A percentile compares a stretch with the other conserved stretches of the same genome.
Evolutionary conservation across 30 jellyfish, hydroid and myxozoan species (phyloP).

Genomic region (Pseudorhiza aurosa): DNA sequence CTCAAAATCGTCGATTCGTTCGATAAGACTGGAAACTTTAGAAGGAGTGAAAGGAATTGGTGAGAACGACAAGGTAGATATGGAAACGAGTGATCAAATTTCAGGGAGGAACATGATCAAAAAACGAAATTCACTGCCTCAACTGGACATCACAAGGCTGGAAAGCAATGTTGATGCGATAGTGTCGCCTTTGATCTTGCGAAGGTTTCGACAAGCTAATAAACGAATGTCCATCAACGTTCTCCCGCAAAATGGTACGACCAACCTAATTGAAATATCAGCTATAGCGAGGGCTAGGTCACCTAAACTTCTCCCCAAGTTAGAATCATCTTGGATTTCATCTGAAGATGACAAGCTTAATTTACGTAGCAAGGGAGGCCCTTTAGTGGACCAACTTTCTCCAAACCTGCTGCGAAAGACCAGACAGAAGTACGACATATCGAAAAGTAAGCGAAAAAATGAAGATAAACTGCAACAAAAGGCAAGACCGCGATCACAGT

Average conservation of each 20-base stretch:
- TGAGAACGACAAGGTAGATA: background rate
- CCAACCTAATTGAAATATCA: background rate
- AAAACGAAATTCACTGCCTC: background rate
- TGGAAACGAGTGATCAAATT: background rate
- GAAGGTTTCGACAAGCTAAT: background rate
- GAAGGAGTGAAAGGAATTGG: background rate
- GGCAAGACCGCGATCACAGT: slow-evolving; percentile 24
- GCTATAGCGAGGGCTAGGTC: background rate
- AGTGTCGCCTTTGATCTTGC: slow-evolving; percentile 11
- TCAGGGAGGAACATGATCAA: background rate
- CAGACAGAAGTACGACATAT: background rate
- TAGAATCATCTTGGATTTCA: background rate
- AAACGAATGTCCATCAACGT: slow-evolving; percentile 5
- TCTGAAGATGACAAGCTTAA: background rate
- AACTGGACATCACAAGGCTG: background rate
- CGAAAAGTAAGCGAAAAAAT: background rate
- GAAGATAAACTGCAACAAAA: background rate
- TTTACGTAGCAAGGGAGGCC: background rate
- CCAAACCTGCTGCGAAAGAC: background rate
- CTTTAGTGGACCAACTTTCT: background rate
- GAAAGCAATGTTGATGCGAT: slow-evolving; percentile 1
- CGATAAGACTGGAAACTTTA: background rate
- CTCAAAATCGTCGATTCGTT: background rate
- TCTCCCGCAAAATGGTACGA: background rate
- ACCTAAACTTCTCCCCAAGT: background rate